Evolutionary conservation across 1,140 invertebrate species (phyloP), one percentile per base, ranked within the genome.

Genomic region (Anthonomus grandis): DNA sequence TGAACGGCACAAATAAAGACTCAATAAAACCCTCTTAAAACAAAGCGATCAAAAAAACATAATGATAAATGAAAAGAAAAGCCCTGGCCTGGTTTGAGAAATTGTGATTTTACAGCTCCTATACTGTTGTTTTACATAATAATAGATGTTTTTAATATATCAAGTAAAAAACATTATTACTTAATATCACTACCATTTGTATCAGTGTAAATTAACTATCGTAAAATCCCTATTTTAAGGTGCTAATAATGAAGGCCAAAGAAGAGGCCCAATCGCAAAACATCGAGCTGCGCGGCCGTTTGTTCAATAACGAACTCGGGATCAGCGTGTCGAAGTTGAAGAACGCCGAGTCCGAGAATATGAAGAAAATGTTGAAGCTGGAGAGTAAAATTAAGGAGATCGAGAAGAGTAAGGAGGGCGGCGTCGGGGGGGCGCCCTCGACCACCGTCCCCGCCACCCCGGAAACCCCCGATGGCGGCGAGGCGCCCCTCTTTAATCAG

Each of bases 341-440:
- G 48, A 34, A 62, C 15, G 66, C 69, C 5, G 70, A 72, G 60
- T 70, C 67, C 17, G 69, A 72, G 27, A 72, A 70, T 31, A 66
- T 72, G 27, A 64, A 70, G 27, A 70, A 71, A 60, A 64, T 72
- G 42, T 57, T 70, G 6, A 70, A 69, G 38, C 55, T 72, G 13
- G 68, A 72, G 41, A 62, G 65, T 54, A 70, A 67, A 52, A 61
- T 72, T 8, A 66, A 69, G 41, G 64, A 70, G 47, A 66, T 70
- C 23, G 66, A 67, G 27, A 67, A 60, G 19, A n/a, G n/a, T n/a
- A 58, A 62, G 19, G 63, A 64, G n/a, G 52, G 45, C 2, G n/a
- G n/a, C n/a, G n/a, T n/a, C n/a, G n/a, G n/a, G n/a, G n/a, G n/a
- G n/a, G n/a, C n/a, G n/a, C n/a, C n/a, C n/a, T 31, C 27, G 8